Percentiles rank a stretch among this genome's conserved stretches.
Evolutionary conservation across 2,888 invertebrate species (phyloP).

Genomic region (Dioctria linearis): DNA sequence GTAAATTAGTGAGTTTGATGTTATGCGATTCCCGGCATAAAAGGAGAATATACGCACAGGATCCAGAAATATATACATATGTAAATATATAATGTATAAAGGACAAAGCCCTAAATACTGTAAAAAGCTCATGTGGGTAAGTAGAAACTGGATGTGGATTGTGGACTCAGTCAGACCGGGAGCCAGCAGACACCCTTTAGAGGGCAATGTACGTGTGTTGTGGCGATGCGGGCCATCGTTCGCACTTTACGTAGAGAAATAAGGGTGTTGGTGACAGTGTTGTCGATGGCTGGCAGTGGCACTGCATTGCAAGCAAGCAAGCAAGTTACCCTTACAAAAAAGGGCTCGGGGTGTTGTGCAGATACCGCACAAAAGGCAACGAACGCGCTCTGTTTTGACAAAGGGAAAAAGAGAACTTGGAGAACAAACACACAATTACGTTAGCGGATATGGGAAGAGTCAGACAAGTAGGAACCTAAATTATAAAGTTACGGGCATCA

Average conservation of each 20-base stretch:
- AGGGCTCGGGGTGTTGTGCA: constrained; percentile 42
- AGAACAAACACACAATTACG: constrained; percentile 52
- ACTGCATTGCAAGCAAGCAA: constrained; percentile 4
- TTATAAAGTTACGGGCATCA: constrained; percentile 51
- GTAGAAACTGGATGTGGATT: background rate
- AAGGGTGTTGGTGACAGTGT: constrained; percentile 39
- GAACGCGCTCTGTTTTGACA: constrained; percentile 47
- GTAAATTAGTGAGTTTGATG: constrained; percentile 18
- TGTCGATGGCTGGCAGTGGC: constrained; percentile 39
- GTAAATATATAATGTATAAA: background rate
- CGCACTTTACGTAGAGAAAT: constrained; percentile 46
- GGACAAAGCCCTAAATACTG: constrained; percentile 35
- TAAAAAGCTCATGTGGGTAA: background rate
- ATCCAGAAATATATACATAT: background rate
- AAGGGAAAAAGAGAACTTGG: constrained; percentile 33
- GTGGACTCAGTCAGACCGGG: background rate
- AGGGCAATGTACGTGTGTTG: constrained; percentile 47
- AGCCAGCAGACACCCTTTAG: constrained; percentile 37
- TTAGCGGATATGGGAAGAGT: constrained; percentile 49
- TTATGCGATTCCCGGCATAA: background rate
- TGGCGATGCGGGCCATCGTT: constrained; percentile 49
- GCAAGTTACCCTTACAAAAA: constrained; percentile 17
- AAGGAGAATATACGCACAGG: constrained; percentile 2
- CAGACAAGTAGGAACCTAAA: constrained; percentile 53
- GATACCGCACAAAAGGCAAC: constrained; percentile 53